Conservation (phyloP, 2,888 invertebrate species). For the Nomada flava region DNA sequence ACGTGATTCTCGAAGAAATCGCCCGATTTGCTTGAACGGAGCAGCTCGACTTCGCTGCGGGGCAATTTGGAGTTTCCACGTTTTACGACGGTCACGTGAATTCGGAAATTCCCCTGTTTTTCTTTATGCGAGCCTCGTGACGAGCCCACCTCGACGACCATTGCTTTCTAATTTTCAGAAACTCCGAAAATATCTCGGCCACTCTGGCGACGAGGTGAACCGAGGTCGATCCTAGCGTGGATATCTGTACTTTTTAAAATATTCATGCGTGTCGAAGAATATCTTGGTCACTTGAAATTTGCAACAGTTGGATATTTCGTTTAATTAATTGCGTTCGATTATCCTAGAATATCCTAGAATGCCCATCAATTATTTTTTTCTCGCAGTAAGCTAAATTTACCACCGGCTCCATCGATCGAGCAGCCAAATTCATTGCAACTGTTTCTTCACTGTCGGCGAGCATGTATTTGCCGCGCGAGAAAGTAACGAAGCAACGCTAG, state of each 20-base stretch:
- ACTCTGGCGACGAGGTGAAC: neutral
- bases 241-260: too few relatives aligned
- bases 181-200: neutral
- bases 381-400: too few relatives aligned
- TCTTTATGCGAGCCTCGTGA: slow-evolving; percentile 19
- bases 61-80: slow-evolving; percentile 45
- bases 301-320: too few relatives aligned
- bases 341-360: too few relatives aligned
- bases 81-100: slow-evolving; percentile 48
- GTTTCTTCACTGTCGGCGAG: neutral
- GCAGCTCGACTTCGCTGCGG: neutral
- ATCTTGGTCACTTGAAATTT: too few relatives aligned
- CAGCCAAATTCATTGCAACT: too few relatives aligned
- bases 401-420: too few relatives aligned
- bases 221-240: too few relatives aligned
- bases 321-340: too few relatives aligned
- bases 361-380: too few relatives aligned
- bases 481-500: slow-evolving; percentile 4
- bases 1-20: slow-evolving; percentile 53
- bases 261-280: too few relatives aligned
- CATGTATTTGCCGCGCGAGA: neutral
- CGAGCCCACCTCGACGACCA: neutral
- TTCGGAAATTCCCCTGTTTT: slow-evolving; percentile 33
- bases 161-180: slow-evolving; percentile 5
- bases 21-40: slow-evolving; percentile 15